These are phyloP conservation scores for Chrysolina oricalcia DNA, from an alignment of 2,888 invertebrate genomes.

Conservation along the genomic window DNA sequence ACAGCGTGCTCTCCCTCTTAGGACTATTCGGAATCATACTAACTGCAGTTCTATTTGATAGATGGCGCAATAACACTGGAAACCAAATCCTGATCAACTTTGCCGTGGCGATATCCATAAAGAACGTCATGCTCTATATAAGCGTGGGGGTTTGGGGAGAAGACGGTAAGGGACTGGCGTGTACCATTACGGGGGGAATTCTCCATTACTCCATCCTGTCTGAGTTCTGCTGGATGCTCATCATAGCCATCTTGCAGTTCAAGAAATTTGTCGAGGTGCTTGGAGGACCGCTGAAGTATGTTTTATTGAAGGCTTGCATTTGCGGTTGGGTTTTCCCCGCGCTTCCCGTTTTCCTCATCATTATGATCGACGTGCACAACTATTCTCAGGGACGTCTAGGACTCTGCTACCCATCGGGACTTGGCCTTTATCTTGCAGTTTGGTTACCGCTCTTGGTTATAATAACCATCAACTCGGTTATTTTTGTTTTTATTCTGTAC, in stretches of 20 bases:
- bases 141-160: constrained; percentile 51
- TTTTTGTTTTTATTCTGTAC: constrained; percentile 76
- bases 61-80: constrained; percentile 74
- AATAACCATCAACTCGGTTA: constrained; percentile 74
- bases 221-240: constrained; percentile 83
- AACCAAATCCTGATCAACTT: constrained; percentile 67
- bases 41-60: constrained; percentile 75
- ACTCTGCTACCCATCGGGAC: constrained; percentile 75
- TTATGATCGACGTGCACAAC: constrained; percentile 72
- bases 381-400: constrained; percentile 70
- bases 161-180: constrained; percentile 74
- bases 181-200: constrained; percentile 74
- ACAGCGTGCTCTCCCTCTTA: constrained; percentile 73
- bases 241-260: constrained; percentile 81
- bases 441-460: constrained; percentile 75
- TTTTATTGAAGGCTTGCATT: constrained; percentile 75
- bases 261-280: constrained; percentile 79
- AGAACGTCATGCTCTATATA: constrained; percentile 62
- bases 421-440: constrained; percentile 75
- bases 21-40: constrained; percentile 73
- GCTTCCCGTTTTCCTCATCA: constrained; percentile 73
- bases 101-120: constrained; percentile 62
- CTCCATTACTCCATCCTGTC: constrained; percentile 81
- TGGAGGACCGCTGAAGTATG: constrained; percentile 72
- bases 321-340: constrained; percentile 79